These are phyloP conservation scores for Agrypnus murinus DNA, from an alignment of 2,888 invertebrate genomes.

Conservation along the genomic window DNA sequence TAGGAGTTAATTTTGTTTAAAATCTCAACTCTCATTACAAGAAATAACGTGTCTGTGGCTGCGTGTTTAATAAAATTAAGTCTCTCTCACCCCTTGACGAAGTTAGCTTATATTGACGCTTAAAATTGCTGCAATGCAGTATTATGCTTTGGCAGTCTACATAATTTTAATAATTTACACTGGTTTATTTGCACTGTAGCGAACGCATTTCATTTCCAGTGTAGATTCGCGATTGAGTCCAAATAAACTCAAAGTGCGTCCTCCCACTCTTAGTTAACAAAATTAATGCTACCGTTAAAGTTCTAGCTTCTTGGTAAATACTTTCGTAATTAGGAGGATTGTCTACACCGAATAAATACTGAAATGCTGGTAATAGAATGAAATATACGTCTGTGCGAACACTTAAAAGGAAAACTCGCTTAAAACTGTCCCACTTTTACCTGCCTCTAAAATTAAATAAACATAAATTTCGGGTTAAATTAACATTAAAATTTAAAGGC, in stretches of 20 bases:
- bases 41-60: slow-evolving; percentile 50
- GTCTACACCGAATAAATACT: slow-evolving; percentile 24
- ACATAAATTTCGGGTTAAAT: slow-evolving; percentile 29
- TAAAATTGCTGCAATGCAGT: slow-evolving; percentile 53
- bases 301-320: slow-evolving; percentile 34
- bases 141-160: slow-evolving; percentile 34
- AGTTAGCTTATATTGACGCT: slow-evolving; percentile 51
- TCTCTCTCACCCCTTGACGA: slow-evolving; percentile 38
- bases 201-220: slow-evolving; percentile 27
- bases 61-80: slow-evolving; percentile 53
- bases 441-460: slow-evolving; percentile 27
- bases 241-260: slow-evolving; percentile 29
- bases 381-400: slow-evolving; percentile 20
- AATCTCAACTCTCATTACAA: slow-evolving; percentile 41
- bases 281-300: slow-evolving; percentile 37
- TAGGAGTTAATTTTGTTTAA: slow-evolving; percentile 20
- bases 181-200: slow-evolving; percentile 26
- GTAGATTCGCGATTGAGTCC: slow-evolving; percentile 30
- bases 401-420: slow-evolving; percentile 19
- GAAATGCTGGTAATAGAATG: slow-evolving; percentile 26
- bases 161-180: slow-evolving; percentile 38
- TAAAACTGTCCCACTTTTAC: slow-evolving; percentile 15
- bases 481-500: slow-evolving; percentile 28
- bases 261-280: slow-evolving; percentile 28
- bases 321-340: slow-evolving; percentile 31